Evolutionary conservation across 2,113 vertebrate genomes (phyloP).

Genomic region (Buteo buteo): DNA sequence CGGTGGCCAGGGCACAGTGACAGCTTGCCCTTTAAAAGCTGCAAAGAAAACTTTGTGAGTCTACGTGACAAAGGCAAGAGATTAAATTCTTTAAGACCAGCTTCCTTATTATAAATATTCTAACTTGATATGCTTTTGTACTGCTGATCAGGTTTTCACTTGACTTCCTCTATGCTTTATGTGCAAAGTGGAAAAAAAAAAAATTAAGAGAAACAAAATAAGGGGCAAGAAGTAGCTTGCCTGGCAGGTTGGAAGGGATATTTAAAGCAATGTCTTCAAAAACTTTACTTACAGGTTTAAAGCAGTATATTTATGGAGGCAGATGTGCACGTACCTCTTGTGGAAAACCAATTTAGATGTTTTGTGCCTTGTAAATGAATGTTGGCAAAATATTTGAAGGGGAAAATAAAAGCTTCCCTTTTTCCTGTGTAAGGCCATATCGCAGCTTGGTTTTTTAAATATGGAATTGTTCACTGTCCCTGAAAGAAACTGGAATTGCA

Average conservation of each 20-base stretch:
- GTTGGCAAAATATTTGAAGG: background rate
- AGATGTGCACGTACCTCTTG: background rate
- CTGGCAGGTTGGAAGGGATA: background rate
- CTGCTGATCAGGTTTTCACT: background rate
- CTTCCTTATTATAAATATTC: background rate
- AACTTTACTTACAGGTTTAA: background rate
- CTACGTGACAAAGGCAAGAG: background rate
- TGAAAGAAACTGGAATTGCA: background rate
- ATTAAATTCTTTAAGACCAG: background rate
- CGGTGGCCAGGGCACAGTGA: no score
- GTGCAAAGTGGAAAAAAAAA: background rate
- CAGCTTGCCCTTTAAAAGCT: background rate
- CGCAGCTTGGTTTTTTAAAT: fast-evolving
- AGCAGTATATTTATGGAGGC: background rate
- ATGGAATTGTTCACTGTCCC: background rate
- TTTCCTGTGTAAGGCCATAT: background rate
- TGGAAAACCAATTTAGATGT: background rate
- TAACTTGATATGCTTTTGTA: background rate
- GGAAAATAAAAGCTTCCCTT: background rate
- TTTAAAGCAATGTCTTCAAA: background rate
- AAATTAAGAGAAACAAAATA: background rate
- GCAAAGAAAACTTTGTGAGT: background rate
- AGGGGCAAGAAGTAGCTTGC: background rate
- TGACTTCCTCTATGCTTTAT: background rate
- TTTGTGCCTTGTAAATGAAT: background rate